Evolutionary conservation across 2,113 vertebrate species (phyloP).

Genomic region (human (Homo sapiens)): DNA sequence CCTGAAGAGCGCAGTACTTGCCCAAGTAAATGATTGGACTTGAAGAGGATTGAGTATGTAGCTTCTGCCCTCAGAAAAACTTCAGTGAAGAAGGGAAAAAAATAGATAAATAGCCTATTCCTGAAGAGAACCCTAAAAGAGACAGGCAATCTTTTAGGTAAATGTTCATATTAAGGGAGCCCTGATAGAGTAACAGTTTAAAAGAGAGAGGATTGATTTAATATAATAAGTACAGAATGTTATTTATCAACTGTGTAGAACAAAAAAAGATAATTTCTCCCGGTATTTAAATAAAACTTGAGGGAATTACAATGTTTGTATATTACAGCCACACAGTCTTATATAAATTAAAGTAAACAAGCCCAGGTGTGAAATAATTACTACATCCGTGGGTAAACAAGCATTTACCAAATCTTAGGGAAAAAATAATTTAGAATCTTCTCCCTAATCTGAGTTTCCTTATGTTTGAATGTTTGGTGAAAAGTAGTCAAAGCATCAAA

Average conservation of each 20-base stretch:
- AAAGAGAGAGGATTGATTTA: background rate
- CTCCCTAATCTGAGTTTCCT: background rate
- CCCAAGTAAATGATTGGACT: background rate
- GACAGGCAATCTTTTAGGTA: background rate
- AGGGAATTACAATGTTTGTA: background rate
- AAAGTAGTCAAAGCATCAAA: background rate
- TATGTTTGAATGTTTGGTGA: background rate
- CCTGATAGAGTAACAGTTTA: background rate
- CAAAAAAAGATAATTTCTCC: background rate
- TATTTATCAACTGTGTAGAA: background rate
- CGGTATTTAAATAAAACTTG: background rate
- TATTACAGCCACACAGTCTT: background rate
- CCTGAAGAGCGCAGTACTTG: background rate
- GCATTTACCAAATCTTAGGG: background rate
- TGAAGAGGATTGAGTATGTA: background rate
- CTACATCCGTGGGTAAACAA: background rate
- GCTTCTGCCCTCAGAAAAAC: background rate
- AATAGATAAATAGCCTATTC: background rate
- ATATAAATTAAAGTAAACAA: background rate
- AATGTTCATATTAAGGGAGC: background rate
- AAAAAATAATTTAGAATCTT: background rate
- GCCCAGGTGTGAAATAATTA: background rate
- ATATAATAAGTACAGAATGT: background rate
- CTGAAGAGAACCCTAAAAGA: background rate
- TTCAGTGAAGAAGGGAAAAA: background rate